Base-by-base conservation (phyloP, 2,113 vertebrate genomes). In the Eublepharis macularius region DNA sequence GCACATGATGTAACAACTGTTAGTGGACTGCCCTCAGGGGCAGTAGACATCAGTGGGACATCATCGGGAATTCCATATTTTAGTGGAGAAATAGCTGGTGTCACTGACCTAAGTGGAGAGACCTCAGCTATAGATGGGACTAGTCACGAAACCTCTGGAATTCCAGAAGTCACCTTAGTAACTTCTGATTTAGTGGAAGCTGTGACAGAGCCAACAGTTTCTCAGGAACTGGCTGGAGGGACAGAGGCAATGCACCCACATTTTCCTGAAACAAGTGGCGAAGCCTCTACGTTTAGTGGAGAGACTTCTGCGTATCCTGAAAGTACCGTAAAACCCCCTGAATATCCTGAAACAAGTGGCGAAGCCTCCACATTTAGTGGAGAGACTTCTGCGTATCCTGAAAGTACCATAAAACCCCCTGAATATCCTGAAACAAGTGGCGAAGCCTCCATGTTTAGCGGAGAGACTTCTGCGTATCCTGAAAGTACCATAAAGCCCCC, bases 181-280 rank as follows among this genome's bases (percentile, higher is more conserved):
- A 94, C 95, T 47, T 95, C 96, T 29, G 96, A 96, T 85, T 93
- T 96, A 29, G 45, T 96, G 76, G 96, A 97, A 85, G 87, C 89
- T 47, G 93, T 96, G 41, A 96, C 96, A n/a, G 92, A 92, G 79
- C 92, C 94, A 65, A 92, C 84, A 0, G 51, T 94, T 65, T 95
- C 94, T 76, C 94, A 96, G 83, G 97, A 98, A 91, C 91, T 97
- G 1, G 96, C 95, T 66, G 96, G 95, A 43, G 89, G 88, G 86
- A 94, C 92, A 69, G 93, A 94, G 39, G 93, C 95, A 32, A 95
- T 93, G 0, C 88, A 95, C 65, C 97, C 94, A 24, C 90, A 93
- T n/a, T 63, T 93, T 88, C 73, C 86, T 54, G 91, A 94, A 76
- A 4, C 93, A 76, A 96, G 95, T 41, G 94, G 95, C 17, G 95